Evolutionary conservation across 2,797 vertebrate genomes (phyloP).

Genomic region (Loriculus beryllinus): DNA sequence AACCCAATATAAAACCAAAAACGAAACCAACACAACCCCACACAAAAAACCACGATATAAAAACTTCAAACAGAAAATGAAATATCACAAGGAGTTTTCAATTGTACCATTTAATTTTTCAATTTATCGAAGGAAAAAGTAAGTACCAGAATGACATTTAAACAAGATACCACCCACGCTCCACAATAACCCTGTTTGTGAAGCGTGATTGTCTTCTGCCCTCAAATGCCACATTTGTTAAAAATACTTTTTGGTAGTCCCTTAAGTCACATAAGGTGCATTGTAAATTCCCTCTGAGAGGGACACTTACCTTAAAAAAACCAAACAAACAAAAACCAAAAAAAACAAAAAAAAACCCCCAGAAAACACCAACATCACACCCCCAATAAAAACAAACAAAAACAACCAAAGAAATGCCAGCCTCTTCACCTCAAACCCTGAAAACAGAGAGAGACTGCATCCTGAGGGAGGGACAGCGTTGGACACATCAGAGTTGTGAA

Average conservation of each 20-base stretch:
- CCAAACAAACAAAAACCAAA: neutral
- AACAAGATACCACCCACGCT: neutral
- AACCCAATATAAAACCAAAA: neutral
- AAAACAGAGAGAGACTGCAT: neutral
- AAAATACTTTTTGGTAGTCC: neutral
- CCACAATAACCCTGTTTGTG: neutral
- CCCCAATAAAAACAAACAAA: neutral
- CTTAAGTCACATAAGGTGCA: neutral
- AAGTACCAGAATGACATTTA: neutral
- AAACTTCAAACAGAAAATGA: neutral
- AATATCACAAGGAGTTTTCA: neutral
- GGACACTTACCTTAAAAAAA: neutral
- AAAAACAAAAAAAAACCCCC: neutral
- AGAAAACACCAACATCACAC: neutral
- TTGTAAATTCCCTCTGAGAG: neutral
- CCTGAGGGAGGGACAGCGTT: neutral
- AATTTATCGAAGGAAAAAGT: neutral
- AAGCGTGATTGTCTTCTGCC: neutral
- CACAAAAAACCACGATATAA: rapidly evolving
- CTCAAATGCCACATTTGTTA: rapidly evolving
- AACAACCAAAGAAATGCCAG: rapidly evolving
- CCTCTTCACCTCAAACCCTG: neutral
- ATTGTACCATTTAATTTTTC: neutral
- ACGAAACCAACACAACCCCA: neutral
- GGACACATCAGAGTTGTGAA: neutral